These are phyloP conservation scores for Carpatolechia fugitivella DNA, from an alignment of 2,888 invertebrate species.

Conservation along the genomic window DNA sequence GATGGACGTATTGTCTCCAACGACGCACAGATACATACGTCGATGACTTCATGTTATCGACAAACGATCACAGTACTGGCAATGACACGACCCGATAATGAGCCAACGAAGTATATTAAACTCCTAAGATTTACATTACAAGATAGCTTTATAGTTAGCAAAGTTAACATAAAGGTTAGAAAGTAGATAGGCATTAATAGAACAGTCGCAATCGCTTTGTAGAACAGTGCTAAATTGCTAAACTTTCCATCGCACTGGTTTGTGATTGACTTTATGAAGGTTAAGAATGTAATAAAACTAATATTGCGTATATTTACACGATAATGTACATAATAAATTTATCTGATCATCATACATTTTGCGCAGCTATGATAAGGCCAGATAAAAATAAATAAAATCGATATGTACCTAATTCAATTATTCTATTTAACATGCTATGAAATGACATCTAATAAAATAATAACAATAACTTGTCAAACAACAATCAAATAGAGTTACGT, in stretches of 20 bases:
- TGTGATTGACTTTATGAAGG: constrained; percentile 4
- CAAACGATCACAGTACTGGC: constrained; percentile 47
- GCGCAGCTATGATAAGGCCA: neutral
- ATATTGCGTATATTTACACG: too few relatives aligned
- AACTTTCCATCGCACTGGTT: constrained; percentile 6
- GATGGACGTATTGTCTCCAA: constrained; percentile 39
- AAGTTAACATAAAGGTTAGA: too few relatives aligned
- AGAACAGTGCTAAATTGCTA: neutral
- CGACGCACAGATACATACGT: constrained; percentile 28
- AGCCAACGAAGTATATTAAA: constrained; percentile 18
- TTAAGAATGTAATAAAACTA: neutral
- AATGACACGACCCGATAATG: constrained; percentile 51
- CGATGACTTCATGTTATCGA: constrained; percentile 59
- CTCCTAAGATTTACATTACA: constrained; percentile 20
- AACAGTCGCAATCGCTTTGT: neutral
- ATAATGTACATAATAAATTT: neutral
- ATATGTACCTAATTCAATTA: neutral
- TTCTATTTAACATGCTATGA: neutral
- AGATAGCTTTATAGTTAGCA: constrained; percentile 19
- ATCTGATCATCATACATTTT: neutral
- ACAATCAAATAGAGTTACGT: constrained; percentile 51
- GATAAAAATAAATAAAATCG: neutral
- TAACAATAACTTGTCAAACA: constrained; percentile 35
- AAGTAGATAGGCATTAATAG: too few relatives aligned
- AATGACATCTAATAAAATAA: neutral